Conservation (phyloP, 1,140 invertebrate species). For the Cheumatopsyche charites region DNA sequence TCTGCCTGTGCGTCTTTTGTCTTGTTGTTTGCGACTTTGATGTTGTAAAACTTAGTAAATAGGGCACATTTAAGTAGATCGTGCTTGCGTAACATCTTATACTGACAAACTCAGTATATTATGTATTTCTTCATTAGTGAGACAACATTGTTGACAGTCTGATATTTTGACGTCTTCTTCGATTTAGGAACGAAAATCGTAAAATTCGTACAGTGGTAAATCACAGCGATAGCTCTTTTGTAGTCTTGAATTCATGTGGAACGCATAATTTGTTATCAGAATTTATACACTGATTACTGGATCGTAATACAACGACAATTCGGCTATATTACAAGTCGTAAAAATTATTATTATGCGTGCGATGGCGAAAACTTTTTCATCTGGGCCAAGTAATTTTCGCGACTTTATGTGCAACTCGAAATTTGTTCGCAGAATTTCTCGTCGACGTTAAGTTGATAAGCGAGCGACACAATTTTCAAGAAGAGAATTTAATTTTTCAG, state of each 20-base stretch:
- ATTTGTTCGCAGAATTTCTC: constrained; percentile 5
- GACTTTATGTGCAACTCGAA: constrained; percentile 2
- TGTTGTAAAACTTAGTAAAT: constrained; percentile 29
- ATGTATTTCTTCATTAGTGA: neutral
- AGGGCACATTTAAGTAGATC: constrained; percentile 28
- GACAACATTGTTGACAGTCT: neutral
- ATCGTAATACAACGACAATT: too few species aligned
- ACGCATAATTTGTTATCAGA: too few species aligned
- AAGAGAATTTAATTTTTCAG: constrained; percentile 19
- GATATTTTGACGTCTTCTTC: neutral
- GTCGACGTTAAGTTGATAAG: constrained; percentile 25
- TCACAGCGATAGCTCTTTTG: too few species aligned
- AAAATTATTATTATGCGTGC: constrained; percentile 6
- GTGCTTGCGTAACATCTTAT: neutral
- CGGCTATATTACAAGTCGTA: too few species aligned
- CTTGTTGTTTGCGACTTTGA: constrained; percentile 35
- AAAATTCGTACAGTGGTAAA: too few species aligned
- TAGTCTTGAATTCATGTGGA: too few species aligned
- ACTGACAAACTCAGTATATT: neutral
- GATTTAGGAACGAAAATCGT: neutral
- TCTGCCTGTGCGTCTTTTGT: constrained; percentile 20
- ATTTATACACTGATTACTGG: too few species aligned
- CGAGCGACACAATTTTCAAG: constrained; percentile 18
- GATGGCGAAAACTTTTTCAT: constrained; percentile 29
- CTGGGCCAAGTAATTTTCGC: constrained; percentile 26